These are phyloP conservation scores for Platalea minor DNA, from an alignment of 2,797 vertebrate species.

Conservation along the genomic window DNA sequence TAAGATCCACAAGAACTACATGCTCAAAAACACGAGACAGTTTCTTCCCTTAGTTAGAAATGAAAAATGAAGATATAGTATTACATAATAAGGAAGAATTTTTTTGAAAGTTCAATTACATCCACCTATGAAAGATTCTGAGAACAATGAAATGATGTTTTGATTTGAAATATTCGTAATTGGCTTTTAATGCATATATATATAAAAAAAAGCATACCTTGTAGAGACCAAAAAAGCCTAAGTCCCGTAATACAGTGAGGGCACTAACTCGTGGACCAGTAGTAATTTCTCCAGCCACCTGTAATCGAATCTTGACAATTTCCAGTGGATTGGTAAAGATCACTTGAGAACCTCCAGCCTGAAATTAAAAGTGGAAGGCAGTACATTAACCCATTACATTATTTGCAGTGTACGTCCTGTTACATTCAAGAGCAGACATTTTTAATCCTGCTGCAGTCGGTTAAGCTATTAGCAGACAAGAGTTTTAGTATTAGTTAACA, in stretches of 20 bases:
- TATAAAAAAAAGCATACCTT: constrained; percentile 74
- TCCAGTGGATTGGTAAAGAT: constrained; percentile 93
- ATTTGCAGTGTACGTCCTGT: neutral
- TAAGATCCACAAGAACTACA: neutral
- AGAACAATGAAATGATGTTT: neutral
- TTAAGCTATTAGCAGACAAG: neutral
- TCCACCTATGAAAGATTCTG: neutral
- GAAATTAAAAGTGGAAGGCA: constrained; percentile 34
- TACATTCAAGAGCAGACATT: neutral
- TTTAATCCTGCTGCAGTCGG: neutral
- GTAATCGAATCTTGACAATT: constrained; percentile 90
- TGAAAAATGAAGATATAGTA: neutral
- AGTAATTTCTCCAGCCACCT: constrained; percentile 91
- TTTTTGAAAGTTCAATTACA: neutral
- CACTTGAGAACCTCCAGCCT: constrained; percentile 90
- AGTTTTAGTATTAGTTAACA: neutral
- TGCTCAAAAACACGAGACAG: neutral
- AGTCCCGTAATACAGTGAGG: constrained; percentile 81
- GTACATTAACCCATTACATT: neutral
- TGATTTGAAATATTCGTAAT: neutral
- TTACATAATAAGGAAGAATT: neutral
- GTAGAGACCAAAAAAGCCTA: constrained; percentile 88
- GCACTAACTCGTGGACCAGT: constrained; percentile 87
- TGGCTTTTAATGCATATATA: neutral
- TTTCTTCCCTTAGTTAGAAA: neutral